Conservation (phyloP, 2,797 vertebrate species). For the Myripristis murdjan region DNA sequence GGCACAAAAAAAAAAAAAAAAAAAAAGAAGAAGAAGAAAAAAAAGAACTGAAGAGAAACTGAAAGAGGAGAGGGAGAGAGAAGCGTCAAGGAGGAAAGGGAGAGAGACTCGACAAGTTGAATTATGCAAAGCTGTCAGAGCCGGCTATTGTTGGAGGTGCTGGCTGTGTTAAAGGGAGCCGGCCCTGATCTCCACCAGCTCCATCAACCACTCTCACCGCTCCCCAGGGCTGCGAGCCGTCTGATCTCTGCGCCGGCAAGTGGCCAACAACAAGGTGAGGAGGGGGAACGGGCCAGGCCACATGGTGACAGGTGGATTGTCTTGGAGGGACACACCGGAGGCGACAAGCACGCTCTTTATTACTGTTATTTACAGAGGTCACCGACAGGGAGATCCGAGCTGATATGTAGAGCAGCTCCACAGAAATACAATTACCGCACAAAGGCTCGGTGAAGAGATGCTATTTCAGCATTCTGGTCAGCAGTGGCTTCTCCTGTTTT, state of each 20-base stretch:
- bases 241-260: conserved; percentile 78
- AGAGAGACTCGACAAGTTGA: conserved; percentile 85
- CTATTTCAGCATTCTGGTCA: conserved; percentile 82
- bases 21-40: too few relatives aligned
- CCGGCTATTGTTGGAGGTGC: conserved; percentile 88
- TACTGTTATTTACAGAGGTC: conserved; percentile 79
- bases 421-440: conserved; percentile 83
- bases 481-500: conserved; percentile 55
- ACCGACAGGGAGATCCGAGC: conserved; percentile 82
- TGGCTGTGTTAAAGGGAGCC: conserved; percentile 83
- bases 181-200: conserved; percentile 77
- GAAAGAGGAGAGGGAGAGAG: conserved; percentile 71
- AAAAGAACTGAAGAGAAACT: conserved; percentile 66
- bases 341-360: conserved; percentile 76
- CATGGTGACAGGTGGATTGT: conserved; percentile 76
- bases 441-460: conserved; percentile 80
- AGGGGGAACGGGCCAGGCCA: conserved; percentile 46
- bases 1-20: conserved; percentile 61
- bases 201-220: conserved; percentile 73
- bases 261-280: conserved; percentile 70
- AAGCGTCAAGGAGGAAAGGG: conserved; percentile 69
- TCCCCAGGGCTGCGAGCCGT: conserved; percentile 72
- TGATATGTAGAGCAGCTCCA: conserved; percentile 83
- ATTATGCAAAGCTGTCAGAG: conserved; percentile 95
- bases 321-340: conserved; percentile 68